These are phyloP conservation scores for Penaeus monodon DNA, from an alignment of 2,888 invertebrate genomes.

Conservation along the genomic window DNA sequence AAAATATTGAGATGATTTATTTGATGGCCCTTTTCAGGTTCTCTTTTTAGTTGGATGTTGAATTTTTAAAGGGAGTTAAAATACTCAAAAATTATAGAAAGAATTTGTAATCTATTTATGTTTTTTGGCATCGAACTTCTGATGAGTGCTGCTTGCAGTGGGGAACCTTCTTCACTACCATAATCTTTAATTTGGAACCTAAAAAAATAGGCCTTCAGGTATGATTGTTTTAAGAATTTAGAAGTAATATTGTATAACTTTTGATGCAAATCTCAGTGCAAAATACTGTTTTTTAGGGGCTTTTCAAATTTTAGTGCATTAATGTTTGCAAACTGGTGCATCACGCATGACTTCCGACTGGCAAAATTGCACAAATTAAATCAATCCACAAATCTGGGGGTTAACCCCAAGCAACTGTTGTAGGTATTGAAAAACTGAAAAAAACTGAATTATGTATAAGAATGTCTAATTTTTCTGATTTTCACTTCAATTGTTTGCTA, in stretches of 20 bases:
- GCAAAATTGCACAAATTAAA: slow-evolving; percentile 37
- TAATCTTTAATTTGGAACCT: slow-evolving; percentile 40
- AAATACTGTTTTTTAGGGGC: too few species aligned
- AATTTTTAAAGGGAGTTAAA: too few species aligned
- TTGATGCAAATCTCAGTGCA: background rate
- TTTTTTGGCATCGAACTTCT: slow-evolving; percentile 55
- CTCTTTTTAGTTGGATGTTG: too few species aligned
- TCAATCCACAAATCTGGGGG: too few species aligned
- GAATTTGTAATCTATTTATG: background rate
- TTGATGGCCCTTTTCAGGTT: too few species aligned
- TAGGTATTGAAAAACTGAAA: background rate
- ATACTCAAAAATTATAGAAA: too few species aligned
- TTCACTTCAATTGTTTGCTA: background rate
- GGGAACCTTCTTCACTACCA: slow-evolving; percentile 50
- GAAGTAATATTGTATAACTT: too few species aligned
- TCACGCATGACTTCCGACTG: slow-evolving; percentile 27
- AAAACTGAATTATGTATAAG: background rate
- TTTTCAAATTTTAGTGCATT: background rate
- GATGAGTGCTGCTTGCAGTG: slow-evolving; percentile 53
- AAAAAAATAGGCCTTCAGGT: slow-evolving; percentile 52
- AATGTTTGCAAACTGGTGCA: slow-evolving; percentile 14
- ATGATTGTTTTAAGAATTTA: background rate
- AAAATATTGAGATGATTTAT: too few species aligned
- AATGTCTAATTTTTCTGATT: background rate
- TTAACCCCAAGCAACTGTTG: too few species aligned